Percentiles rank a stretch among this genome's conserved stretches.
phyloP scores from a whole-genome alignment of 2,113 vertebrate genomes.

The Gobio gobio region DNA sequence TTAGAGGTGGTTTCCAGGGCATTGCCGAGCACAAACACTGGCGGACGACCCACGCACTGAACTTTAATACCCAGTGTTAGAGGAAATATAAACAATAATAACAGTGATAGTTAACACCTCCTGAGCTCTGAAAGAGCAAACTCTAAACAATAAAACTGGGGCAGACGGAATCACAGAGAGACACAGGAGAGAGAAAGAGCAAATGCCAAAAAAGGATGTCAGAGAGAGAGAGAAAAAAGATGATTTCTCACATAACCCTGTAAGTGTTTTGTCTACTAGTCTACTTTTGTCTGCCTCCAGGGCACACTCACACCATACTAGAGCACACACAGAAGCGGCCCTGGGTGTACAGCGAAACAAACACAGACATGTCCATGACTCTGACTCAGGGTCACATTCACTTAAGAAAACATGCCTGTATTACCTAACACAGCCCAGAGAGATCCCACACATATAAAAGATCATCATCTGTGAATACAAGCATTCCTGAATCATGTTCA shows the following conservation, averaged over 20 bases:
- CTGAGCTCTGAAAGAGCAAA: neutral
- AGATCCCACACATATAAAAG: neutral
- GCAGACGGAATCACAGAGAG: conserved; percentile 4
- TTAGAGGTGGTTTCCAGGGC: neutral
- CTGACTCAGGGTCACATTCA: conserved; percentile 24
- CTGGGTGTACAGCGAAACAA: conserved; percentile 16
- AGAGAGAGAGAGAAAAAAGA: neutral
- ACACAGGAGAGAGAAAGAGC: neutral
- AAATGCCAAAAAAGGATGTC: neutral
- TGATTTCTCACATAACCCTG: conserved; percentile 45
- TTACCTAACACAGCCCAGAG: conserved; percentile 11
- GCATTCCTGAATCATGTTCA: conserved; percentile 24
- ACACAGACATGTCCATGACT: conserved; percentile 35
- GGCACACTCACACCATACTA: conserved; percentile 15
- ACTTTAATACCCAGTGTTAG: neutral
- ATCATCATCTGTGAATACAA: neutral
- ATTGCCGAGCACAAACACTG: neutral
- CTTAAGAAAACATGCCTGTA: conserved; percentile 8
- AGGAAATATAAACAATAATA: neutral
- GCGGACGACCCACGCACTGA: neutral
- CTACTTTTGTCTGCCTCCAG: conserved; percentile 20
- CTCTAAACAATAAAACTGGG: neutral
- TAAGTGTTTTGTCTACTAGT: conserved; percentile 61
- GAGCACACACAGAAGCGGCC: conserved; percentile 53
- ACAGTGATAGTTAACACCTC: neutral